Percentiles rank a stretch among this genome's conserved stretches.
These are phyloP conservation scores for Bostrychus sinensis DNA, from an alignment of 2,113 vertebrate genomes.

Conservation along the genomic window DNA sequence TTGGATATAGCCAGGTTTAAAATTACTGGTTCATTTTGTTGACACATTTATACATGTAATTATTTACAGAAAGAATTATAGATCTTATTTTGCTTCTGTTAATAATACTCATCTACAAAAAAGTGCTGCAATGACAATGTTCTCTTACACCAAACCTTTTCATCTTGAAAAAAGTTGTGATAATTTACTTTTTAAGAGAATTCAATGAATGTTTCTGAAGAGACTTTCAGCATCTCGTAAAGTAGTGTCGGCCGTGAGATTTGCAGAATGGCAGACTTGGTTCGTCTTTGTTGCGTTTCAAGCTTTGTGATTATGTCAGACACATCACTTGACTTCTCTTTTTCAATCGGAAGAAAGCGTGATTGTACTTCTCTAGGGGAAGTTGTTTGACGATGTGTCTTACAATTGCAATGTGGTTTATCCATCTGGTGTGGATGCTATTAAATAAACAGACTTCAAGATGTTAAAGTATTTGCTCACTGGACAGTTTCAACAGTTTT, in stretches of 20 bases:
- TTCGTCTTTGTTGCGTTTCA: background rate
- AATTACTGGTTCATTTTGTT: no score
- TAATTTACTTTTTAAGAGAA: no score
- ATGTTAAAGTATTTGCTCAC: conserved; percentile 30
- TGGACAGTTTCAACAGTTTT: conserved; percentile 30
- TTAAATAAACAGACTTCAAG: conserved; percentile 52
- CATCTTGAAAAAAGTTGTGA: background rate
- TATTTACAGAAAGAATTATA: no score
- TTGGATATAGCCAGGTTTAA: no score
- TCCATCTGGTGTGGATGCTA: conserved; percentile 40
- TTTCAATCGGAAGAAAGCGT: conserved; percentile 19
- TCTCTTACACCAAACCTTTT: conserved; percentile 28
- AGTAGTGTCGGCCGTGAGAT: background rate
- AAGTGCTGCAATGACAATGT: background rate
- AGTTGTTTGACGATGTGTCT: conserved; percentile 29
- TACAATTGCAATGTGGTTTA: conserved; percentile 17
- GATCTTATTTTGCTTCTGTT: conserved; percentile 34
- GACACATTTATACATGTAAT: no score
- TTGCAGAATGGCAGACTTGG: background rate
- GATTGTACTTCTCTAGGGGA: conserved; percentile 24
- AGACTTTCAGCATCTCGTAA: background rate
- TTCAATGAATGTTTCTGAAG: background rate
- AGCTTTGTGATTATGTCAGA: conserved; percentile 7
- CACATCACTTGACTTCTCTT: conserved; percentile 16
- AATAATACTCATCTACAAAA: background rate